Evolutionary conservation across 2,113 vertebrate species (phyloP).

Genomic region (Menidia beryllina): DNA sequence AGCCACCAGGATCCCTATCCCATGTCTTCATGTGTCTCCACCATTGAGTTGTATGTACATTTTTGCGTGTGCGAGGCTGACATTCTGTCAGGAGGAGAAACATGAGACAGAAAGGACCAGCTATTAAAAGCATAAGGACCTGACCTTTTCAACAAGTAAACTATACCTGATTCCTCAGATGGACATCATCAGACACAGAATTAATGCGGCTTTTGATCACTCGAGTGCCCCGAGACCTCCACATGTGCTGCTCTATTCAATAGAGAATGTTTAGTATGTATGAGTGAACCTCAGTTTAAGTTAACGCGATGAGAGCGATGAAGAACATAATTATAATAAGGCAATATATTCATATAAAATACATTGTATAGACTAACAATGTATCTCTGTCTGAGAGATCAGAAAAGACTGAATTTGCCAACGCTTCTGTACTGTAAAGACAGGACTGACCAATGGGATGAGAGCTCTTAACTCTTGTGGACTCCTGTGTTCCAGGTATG

Average conservation of each 20-base stretch:
- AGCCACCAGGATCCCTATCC: conserved; percentile 19
- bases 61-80: conserved; percentile 14
- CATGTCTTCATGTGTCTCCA: conserved; percentile 42
- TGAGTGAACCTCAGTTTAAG: no score
- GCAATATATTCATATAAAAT: no score
- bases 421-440: no score
- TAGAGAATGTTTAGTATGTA: not conserved
- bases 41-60: conserved; percentile 22
- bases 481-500: not conserved
- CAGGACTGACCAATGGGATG: no score
- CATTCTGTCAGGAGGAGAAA: conserved; percentile 9
- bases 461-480: no score
- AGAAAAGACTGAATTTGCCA: not conserved
- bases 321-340: no score
- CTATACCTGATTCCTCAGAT: not conserved
- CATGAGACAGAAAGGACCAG: conserved; percentile 10
- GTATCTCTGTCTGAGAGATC: not conserved
- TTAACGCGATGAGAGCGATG: no score
- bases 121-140: conserved; percentile 33
- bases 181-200: not conserved
- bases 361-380: no score
- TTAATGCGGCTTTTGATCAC: not conserved
- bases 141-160: conserved; percentile 9
- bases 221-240: not conserved
- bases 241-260: not conserved